Evolutionary conservation across 1,140 invertebrate species (phyloP).

Genomic region (Listronotus oregonensis): DNA sequence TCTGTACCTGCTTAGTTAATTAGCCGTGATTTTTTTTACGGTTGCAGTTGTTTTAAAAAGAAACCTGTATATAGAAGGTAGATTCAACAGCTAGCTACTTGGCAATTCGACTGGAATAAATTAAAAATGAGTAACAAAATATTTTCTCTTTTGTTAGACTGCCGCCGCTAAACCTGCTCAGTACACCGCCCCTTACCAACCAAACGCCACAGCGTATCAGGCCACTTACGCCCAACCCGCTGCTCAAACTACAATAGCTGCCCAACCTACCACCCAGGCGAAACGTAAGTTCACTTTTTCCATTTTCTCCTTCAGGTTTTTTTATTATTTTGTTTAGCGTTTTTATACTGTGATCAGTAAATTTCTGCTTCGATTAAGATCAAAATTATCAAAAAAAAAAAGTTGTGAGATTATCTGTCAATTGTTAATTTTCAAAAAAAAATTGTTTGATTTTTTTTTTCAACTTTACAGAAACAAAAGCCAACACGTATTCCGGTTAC

Average conservation of each 20-base stretch:
- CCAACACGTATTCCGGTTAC: constrained; percentile 78
- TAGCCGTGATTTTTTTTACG: too few species aligned
- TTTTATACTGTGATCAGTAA: background rate
- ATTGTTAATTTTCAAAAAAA: too few species aligned
- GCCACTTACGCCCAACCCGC: constrained; percentile 55
- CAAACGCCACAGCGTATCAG: constrained; percentile 55
- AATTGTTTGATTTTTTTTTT: too few species aligned
- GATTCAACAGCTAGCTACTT: too few species aligned
- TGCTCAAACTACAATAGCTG: constrained; percentile 55
- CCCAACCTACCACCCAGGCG: constrained; percentile 56
- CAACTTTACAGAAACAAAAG: constrained; percentile 59
- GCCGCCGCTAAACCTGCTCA: constrained; percentile 55
- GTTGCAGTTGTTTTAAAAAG: too few species aligned
- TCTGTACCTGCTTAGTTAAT: too few species aligned
- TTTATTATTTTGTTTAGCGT: constrained; percentile 11
- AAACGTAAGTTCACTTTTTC: constrained; percentile 51
- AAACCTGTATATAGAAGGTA: too few species aligned
- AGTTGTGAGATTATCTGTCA: too few species aligned
- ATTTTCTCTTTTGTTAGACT: constrained; percentile 43
- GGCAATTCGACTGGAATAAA: too few species aligned
- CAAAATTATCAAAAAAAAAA: too few species aligned
- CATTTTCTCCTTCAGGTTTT: background rate
- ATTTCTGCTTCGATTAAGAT: too few species aligned
- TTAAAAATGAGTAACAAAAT: too few species aligned
- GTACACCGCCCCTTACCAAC: constrained; percentile 56